Evolutionary conservation across 2,113 vertebrate species (phyloP).

Genomic region (Corythornis cristatus): DNA sequence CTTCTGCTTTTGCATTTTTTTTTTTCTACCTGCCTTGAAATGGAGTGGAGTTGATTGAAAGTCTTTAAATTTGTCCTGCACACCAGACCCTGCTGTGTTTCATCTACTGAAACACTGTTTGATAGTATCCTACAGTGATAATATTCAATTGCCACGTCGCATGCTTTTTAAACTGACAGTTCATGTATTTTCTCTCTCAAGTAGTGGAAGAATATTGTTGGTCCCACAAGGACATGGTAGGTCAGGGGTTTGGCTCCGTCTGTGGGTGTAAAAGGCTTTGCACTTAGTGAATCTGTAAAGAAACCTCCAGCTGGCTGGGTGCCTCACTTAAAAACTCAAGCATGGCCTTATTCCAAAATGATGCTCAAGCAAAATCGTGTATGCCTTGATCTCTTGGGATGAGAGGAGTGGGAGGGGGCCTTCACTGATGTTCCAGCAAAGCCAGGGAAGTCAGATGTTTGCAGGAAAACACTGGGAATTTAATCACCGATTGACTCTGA

Average conservation of each 20-base stretch:
- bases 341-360: not conserved
- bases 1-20: not conserved
- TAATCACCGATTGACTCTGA: not conserved
- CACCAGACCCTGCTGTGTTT: not conserved
- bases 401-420: not conserved
- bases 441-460: not conserved
- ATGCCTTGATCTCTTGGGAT: not conserved
- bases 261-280: not conserved
- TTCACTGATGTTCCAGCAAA: not conserved
- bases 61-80: not conserved
- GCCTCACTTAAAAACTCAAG: constrained; percentile 26
- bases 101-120: not conserved
- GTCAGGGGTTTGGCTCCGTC: constrained; percentile 17
- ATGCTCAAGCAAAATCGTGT: not conserved
- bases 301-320: constrained; percentile 31
- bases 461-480: not conserved
- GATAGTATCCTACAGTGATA: not conserved
- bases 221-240: constrained; percentile 1
- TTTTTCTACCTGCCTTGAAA: not conserved
- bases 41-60: not conserved
- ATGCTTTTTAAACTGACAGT: not conserved
- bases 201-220: not conserved
- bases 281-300: constrained; percentile 13
- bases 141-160: not conserved
- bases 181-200: not conserved